Percentiles rank a stretch among this genome's conserved stretches.
Evolutionary conservation across 2,888 invertebrate genomes (phyloP).

Genomic region (Himalopsyche tibetana): DNA sequence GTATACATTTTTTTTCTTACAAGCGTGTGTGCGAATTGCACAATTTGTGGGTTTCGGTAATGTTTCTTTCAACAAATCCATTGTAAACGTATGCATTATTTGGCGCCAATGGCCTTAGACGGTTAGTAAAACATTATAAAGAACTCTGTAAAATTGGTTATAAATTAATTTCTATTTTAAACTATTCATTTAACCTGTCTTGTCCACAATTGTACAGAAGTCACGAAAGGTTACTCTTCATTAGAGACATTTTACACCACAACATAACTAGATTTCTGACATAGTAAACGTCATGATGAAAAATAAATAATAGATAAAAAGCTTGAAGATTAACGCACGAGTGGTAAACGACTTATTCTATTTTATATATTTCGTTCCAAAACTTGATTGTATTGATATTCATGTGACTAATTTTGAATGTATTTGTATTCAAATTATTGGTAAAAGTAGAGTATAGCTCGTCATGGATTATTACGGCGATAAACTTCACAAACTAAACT

Average conservation of each 20-base stretch:
- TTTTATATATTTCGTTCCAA: no score
- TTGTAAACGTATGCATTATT: slow-evolving; percentile 63
- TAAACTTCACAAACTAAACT: no score
- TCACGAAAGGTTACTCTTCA: slow-evolving; percentile 57
- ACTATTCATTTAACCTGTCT: background rate
- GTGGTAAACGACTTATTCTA: no score
- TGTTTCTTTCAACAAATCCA: slow-evolving; percentile 53
- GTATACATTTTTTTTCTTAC: slow-evolving; percentile 10
- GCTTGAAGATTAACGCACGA: background rate
- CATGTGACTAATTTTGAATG: no score
- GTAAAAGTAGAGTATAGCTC: no score
- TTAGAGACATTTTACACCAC: slow-evolving; percentile 45
- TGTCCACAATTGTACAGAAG: slow-evolving; percentile 29
- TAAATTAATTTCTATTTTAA: background rate
- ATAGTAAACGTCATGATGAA: slow-evolving; percentile 55
- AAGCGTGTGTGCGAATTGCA: slow-evolving; percentile 7
- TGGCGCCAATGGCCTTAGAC: slow-evolving; percentile 58
- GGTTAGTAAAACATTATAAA: background rate
- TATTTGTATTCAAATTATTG: no score
- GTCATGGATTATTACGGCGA: no score
- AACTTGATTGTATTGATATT: no score
- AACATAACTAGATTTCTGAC: slow-evolving; percentile 48
- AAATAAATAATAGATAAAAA: slow-evolving; percentile 52
- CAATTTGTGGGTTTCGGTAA: background rate
- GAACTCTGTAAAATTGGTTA: background rate